A percentile compares a stretch with the other conserved stretches of the same genome.
Conservation (phyloP, 2,113 vertebrate species). For the Perca schrenkii region DNA sequence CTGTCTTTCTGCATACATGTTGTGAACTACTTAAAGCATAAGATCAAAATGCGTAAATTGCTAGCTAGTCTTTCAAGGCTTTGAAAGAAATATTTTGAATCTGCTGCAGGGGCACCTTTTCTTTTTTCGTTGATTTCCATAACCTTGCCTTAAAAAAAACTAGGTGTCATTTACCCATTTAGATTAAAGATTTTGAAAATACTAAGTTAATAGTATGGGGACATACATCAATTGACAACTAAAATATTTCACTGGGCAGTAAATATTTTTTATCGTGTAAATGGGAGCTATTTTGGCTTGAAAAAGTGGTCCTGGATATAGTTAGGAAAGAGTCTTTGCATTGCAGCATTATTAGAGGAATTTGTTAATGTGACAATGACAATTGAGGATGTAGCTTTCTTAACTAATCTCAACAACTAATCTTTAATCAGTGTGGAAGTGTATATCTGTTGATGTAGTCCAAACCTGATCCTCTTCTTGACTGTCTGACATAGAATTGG, state of each 20-base stretch:
- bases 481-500: not conserved
- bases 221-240: too few species aligned
- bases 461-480: not conserved
- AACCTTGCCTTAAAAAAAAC: not conserved
- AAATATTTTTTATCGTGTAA: not conserved
- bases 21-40: not conserved
- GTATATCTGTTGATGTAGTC: not conserved
- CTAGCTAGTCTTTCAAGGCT: not conserved
- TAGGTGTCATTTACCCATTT: not conserved
- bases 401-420: not conserved
- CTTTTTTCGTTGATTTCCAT: not conserved
- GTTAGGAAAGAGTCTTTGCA: not conserved
- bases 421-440: not conserved
- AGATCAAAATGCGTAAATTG: not conserved
- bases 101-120: not conserved
- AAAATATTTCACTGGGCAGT: not conserved
- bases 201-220: too few species aligned
- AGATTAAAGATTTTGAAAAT: too few species aligned
- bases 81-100: not conserved
- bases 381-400: not conserved
- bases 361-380: not conserved
- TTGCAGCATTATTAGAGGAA: not conserved
- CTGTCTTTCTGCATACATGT: not conserved
- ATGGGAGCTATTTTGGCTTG: not conserved
- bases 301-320: not conserved